phyloP scores from a whole-genome alignment of 2,888 invertebrate species.

The Liopterus haemorrhoidalis region DNA sequence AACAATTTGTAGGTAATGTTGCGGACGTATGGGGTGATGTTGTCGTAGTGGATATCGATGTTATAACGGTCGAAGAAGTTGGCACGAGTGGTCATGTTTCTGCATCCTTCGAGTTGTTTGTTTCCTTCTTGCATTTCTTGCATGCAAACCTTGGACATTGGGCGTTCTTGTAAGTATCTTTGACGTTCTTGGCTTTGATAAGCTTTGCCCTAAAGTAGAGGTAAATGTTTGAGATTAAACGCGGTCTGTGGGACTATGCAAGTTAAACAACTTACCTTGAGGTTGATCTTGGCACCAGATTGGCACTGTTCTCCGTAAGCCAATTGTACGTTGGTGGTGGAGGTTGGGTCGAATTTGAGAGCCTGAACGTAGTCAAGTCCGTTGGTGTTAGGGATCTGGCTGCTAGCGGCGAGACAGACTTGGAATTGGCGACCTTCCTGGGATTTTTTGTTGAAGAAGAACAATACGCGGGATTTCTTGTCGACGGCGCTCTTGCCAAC shows the following conservation, averaged over 20 bases:
- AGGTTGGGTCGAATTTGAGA: constrained; percentile 49
- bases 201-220: constrained; percentile 40
- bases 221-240: constrained; percentile 33
- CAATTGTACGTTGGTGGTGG: constrained; percentile 48
- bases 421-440: constrained; percentile 45
- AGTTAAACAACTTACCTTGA: too few relatives aligned
- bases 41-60: constrained; percentile 49
- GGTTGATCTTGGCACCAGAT: constrained; percentile 41
- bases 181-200: constrained; percentile 50
- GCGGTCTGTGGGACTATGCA: constrained; percentile 17
- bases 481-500: constrained; percentile 53
- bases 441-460: constrained; percentile 47
- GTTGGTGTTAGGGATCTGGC: constrained; percentile 49
- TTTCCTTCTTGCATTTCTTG: constrained; percentile 52
- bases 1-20: constrained; percentile 48
- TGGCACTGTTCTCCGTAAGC: constrained; percentile 49
- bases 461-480: constrained; percentile 49
- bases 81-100: constrained; percentile 51
- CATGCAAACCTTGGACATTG: constrained; percentile 48
- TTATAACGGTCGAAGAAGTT: constrained; percentile 51
- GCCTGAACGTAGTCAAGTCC: constrained; percentile 52
- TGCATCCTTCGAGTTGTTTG: constrained; percentile 53
- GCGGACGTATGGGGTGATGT: constrained; percentile 46
- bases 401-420: constrained; percentile 47
- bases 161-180: constrained; percentile 45